These are phyloP conservation scores for Molanna angustata DNA, from an alignment of 2,888 invertebrate genomes.

Conservation along the genomic window DNA sequence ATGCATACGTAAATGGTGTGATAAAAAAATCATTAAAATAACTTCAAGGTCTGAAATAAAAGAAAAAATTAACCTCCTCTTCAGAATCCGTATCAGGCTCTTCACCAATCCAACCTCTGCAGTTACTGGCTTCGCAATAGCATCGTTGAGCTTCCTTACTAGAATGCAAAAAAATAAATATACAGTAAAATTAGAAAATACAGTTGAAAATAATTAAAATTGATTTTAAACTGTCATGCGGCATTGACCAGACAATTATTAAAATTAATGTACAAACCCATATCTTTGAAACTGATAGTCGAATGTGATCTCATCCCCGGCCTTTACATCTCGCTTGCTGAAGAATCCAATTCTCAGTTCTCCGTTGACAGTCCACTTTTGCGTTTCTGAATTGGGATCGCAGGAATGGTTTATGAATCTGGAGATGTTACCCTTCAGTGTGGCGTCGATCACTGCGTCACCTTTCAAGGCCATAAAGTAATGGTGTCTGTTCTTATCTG, in stretches of 20 bases:
- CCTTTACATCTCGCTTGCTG: conserved; percentile 74
- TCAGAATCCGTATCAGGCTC: conserved; percentile 68
- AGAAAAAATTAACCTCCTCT: conserved; percentile 41
- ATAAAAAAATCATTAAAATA: no score
- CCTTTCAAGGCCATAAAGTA: conserved; percentile 97
- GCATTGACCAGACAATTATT: not conserved
- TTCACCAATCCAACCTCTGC: conserved; percentile 94
- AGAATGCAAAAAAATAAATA: conserved; percentile 33
- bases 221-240: not conserved
- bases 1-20: no score
- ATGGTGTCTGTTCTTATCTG: conserved; percentile 87
- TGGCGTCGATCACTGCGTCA: conserved; percentile 95
- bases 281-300: conserved; percentile 98
- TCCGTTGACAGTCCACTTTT: conserved; percentile 95
- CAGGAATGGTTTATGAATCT: conserved; percentile 99
- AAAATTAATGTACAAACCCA: conserved; percentile 59
- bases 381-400: conserved; percentile 97
- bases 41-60: not conserved
- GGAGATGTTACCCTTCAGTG: conserved; percentile 91
- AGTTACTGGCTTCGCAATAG: conserved; percentile 84
- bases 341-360: conserved; percentile 97
- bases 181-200: not conserved
- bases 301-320: conserved; percentile 96
- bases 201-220: not conserved
- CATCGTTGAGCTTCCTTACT: conserved; percentile 96